Conservation (phyloP, 2,797 vertebrate genomes). For the Pseudopleuronectes americanus region DNA sequence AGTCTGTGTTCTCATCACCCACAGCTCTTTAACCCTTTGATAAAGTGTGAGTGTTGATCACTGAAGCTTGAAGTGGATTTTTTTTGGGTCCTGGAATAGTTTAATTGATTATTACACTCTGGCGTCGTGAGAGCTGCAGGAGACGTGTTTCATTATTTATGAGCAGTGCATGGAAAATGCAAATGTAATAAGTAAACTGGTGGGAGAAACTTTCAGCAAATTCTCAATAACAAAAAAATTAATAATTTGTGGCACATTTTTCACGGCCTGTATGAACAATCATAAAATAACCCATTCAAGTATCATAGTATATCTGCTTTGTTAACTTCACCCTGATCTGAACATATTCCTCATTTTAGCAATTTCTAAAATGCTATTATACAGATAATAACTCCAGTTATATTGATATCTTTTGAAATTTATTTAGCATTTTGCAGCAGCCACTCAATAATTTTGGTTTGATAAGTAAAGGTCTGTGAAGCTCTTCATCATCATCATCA, state of each 20-base stretch:
- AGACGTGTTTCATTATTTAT: conserved; percentile 7
- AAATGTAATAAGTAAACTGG: background rate
- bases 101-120: conserved; percentile 3
- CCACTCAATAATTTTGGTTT: too few relatives aligned
- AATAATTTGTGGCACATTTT: background rate
- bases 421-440: too few relatives aligned
- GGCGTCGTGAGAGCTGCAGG: background rate
- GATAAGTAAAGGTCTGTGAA: too few relatives aligned
- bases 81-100: background rate
- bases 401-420: background rate
- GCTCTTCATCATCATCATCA: background rate
- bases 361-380: background rate
- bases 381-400: too few relatives aligned
- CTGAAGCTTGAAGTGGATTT: background rate
- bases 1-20: background rate
- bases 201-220: conserved; percentile 1
- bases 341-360: background rate
- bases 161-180: conserved; percentile 1
- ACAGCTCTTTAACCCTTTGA: background rate
- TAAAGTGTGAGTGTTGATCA: background rate
- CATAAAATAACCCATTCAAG: background rate
- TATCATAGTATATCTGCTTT: background rate
- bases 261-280: background rate
- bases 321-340: background rate
- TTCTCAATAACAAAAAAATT: background rate